A percentile compares a stretch with the other conserved stretches of the same genome.
phyloP scores from a whole-genome alignment of 2,113 vertebrate genomes.

The Seriola aureovittata region DNA sequence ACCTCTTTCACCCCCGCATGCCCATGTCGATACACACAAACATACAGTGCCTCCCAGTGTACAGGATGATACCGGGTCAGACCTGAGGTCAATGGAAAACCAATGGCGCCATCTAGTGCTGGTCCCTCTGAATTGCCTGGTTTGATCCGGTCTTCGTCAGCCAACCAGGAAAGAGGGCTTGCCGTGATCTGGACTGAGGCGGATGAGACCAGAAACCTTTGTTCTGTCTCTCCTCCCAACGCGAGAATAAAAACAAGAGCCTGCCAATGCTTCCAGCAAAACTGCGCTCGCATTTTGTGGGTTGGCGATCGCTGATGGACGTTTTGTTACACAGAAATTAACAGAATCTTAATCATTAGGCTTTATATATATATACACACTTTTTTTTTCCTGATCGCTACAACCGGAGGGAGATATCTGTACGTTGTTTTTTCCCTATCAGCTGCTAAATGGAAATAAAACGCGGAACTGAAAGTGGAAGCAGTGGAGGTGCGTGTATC shows the following conservation, averaged over 20 bases:
- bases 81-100: background rate
- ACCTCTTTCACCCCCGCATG: too few relatives aligned
- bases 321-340: conserved; percentile 28
- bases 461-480: conserved; percentile 74
- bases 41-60: too few relatives aligned
- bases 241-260: conserved; percentile 41
- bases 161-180: conserved; percentile 82
- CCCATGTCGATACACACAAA: too few relatives aligned
- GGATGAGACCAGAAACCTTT: conserved; percentile 83
- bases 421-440: conserved; percentile 27
- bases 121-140: background rate
- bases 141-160: conserved; percentile 78
- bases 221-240: conserved; percentile 65
- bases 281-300: background rate
- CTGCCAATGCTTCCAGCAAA: conserved; percentile 29
- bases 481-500: conserved; percentile 76
- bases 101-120: conserved; percentile 58
- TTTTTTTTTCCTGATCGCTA: conserved; percentile 34
- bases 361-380: background rate
- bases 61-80: background rate
- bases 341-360: conserved; percentile 18
- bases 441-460: conserved; percentile 80
- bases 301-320: conserved; percentile 18
- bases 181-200: conserved; percentile 81
- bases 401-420: conserved; percentile 56